These are phyloP conservation scores for Malurus leucopterus DNA, from an alignment of 2,797 vertebrate genomes.

Conservation along the genomic window DNA sequence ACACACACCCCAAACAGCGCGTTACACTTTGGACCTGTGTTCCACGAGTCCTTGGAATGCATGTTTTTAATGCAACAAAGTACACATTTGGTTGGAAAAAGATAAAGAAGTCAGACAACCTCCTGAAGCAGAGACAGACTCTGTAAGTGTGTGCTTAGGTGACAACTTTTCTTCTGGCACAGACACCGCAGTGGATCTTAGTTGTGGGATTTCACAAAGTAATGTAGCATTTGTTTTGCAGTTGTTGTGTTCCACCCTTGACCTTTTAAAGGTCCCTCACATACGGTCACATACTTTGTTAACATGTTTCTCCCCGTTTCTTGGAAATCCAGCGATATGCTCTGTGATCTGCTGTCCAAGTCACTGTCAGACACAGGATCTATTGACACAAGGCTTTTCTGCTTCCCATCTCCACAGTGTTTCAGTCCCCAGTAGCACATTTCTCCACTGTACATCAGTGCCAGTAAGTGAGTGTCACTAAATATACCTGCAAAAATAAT, in stretches of 20 bases:
- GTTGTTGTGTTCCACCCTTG: conserved; percentile 92
- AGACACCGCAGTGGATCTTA: not conserved
- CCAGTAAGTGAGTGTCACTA: conserved; percentile 92
- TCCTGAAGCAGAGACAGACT: not conserved
- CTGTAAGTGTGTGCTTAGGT: fast-evolving
- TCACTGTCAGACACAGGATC: not conserved
- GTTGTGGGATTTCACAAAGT: not conserved
- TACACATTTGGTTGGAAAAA: not conserved
- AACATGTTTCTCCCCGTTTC: conserved; percentile 89
- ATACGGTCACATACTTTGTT: conserved; percentile 86
- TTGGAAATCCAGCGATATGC: conserved; percentile 82
- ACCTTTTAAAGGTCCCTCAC: conserved; percentile 89
- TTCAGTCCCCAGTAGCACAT: conserved; percentile 97
- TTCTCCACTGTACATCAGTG: conserved; percentile 97
- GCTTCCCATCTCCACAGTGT: conserved; percentile 77
- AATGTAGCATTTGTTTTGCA: conserved; percentile 82
- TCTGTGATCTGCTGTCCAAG: not conserved
- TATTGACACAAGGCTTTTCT: conserved; percentile 61
- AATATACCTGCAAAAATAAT: conserved; percentile 81
- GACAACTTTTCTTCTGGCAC: not conserved
- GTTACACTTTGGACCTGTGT: fast-evolving
- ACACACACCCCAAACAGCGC: fast-evolving
- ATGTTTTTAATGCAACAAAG: not conserved
- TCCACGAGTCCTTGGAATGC: fast-evolving
- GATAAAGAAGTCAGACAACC: too few relatives aligned